Evolutionary conservation across 2,888 invertebrate genomes (phyloP).

Genomic region (Synergus umbraculus): DNA sequence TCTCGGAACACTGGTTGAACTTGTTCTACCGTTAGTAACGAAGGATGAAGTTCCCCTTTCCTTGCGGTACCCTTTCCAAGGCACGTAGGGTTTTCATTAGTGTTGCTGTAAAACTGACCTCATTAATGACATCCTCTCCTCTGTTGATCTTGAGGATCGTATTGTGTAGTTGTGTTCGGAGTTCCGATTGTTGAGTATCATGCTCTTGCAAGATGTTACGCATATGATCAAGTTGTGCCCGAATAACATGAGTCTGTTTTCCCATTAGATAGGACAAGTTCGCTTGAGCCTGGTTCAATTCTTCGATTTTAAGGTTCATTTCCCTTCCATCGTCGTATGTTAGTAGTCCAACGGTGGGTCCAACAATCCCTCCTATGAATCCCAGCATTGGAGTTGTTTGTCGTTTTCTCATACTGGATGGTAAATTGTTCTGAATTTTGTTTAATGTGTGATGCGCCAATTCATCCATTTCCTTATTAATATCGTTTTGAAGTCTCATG

Average conservation of each 20-base stretch:
- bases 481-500: fast-evolving
- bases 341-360: neutral
- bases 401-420: neutral
- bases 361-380: too few relatives aligned
- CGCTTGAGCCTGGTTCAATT: neutral
- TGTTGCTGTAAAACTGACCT: fast-evolving
- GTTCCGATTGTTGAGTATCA: neutral
- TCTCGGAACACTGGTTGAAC: neutral
- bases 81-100: neutral
- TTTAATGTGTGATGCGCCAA: neutral
- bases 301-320: neutral
- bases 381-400: neutral
- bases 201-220: neutral
- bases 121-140: too few relatives aligned
- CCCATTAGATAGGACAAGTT: neutral
- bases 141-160: neutral
- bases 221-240: neutral
- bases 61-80: neutral
- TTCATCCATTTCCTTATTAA: neutral
- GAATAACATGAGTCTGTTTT: neutral
- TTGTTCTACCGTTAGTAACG: neutral
- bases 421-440: neutral
- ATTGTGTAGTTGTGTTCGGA: neutral
- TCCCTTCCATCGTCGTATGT: neutral
- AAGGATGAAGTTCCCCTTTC: neutral